Evolutionary conservation across 2,888 invertebrate genomes (phyloP).

Genomic region (Caenorhabditis doughertyi): DNA sequence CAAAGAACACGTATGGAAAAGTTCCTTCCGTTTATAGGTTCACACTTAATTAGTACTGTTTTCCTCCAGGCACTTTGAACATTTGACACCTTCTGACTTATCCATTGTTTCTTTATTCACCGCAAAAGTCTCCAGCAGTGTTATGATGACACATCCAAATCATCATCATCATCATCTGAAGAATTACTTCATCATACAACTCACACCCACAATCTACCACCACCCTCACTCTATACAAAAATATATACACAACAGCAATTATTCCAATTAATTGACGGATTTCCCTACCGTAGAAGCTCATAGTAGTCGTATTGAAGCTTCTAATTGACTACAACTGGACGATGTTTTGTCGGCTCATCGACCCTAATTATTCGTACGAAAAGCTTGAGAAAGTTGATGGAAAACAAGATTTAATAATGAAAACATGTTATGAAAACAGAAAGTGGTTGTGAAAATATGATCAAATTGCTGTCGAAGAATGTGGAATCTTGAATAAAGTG

Average conservation of each 20-base stretch:
- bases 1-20: slow-evolving; percentile 26
- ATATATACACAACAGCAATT: slow-evolving; percentile 36
- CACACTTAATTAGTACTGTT: slow-evolving; percentile 32
- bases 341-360: slow-evolving; percentile 55
- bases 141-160: not conserved
- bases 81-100: slow-evolving; percentile 59
- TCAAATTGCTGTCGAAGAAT: not conserved
- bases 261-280: slow-evolving; percentile 59
- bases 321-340: slow-evolving; percentile 40
- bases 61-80: slow-evolving; percentile 37
- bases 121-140: slow-evolving; percentile 45
- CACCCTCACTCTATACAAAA: not conserved
- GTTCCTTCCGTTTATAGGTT: slow-evolving; percentile 51
- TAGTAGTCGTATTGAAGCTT: slow-evolving; percentile 46
- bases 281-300: slow-evolving; percentile 49
- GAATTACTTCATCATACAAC: slow-evolving; percentile 17
- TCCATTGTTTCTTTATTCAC: slow-evolving; percentile 31
- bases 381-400: slow-evolving; percentile 37
- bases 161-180: slow-evolving; percentile 4
- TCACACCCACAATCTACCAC: slow-evolving; percentile 14
- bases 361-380: slow-evolving; percentile 57
- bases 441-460: not conserved
- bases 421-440: slow-evolving; percentile 51
- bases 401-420: slow-evolving; percentile 49
- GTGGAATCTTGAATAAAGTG: not conserved